phyloP scores from a whole-genome alignment of 2,113 vertebrate genomes.

The Salvelinus sp. region DNA sequence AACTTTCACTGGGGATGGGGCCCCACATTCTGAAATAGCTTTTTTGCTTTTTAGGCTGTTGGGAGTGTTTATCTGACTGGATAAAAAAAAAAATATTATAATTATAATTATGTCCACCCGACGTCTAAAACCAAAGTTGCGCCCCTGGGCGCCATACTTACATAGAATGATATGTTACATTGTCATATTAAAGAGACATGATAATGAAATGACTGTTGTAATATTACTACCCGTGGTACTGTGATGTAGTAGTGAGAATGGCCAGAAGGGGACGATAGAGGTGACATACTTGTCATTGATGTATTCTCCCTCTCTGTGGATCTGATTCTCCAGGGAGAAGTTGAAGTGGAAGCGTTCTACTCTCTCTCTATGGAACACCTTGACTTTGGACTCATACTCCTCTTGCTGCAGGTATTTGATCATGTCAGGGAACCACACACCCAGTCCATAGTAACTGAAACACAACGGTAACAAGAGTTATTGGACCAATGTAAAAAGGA shows the following conservation, averaged over 20 bases:
- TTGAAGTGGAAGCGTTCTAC: slow-evolving; percentile 88
- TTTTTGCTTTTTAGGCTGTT: too few relatives aligned
- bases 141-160: not conserved
- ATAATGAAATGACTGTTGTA: slow-evolving; percentile 43
- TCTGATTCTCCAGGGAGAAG: slow-evolving; percentile 93
- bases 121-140: too few relatives aligned
- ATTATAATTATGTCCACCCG: too few relatives aligned
- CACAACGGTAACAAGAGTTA: slow-evolving; percentile 9
- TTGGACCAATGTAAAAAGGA: not conserved
- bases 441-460: slow-evolving; percentile 91
- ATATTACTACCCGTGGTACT: not conserved
- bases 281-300: slow-evolving; percentile 84
- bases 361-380: slow-evolving; percentile 79
- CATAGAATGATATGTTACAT: not conserved
- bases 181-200: slow-evolving; percentile 8
- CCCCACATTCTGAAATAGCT: too few relatives aligned
- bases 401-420: slow-evolving; percentile 91
- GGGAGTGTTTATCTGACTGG: too few relatives aligned
- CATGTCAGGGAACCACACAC: slow-evolving; percentile 98
- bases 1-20: too few relatives aligned
- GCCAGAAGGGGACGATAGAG: too few relatives aligned
- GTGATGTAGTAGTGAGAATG: too few relatives aligned
- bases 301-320: slow-evolving; percentile 86
- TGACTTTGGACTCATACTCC: slow-evolving; percentile 85
- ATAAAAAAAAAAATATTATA: too few relatives aligned